These are phyloP conservation scores for Orthosia gracilis DNA, from an alignment of 2,888 invertebrate species.

Conservation along the genomic window DNA sequence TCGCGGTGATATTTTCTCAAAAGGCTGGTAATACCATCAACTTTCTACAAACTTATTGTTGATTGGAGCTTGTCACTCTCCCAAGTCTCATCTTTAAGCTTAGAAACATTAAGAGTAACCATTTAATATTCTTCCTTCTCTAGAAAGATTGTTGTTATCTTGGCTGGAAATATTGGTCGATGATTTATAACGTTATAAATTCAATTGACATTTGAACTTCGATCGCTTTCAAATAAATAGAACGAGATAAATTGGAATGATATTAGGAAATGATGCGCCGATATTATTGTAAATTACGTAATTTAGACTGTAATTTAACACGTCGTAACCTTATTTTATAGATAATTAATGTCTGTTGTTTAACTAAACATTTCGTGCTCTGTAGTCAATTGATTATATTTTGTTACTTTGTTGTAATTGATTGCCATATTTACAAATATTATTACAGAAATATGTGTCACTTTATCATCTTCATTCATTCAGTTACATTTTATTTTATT, in stretches of 20 bases:
- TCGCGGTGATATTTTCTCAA: neutral
- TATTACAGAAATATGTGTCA: neutral
- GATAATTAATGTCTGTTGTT: slow-evolving; percentile 56
- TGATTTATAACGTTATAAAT: slow-evolving; percentile 57
- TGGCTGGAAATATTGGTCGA: slow-evolving; percentile 49
- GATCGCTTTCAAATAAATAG: slow-evolving; percentile 59
- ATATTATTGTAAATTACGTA: slow-evolving; percentile 58
- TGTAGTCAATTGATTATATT: neutral
- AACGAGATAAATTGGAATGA: slow-evolving; percentile 55
- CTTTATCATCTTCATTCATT: neutral
- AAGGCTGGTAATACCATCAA: neutral
- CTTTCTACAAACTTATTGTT: neutral
- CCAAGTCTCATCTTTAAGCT: neutral
- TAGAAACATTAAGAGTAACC: neutral
- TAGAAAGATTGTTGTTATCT: slow-evolving; percentile 51
- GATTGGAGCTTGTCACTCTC: neutral
- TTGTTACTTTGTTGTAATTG: neutral
- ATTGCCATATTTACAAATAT: neutral
- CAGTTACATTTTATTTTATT: no score
- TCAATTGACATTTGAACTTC: slow-evolving; percentile 57
- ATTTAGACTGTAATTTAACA: slow-evolving; percentile 56
- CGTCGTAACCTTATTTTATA: slow-evolving; percentile 63
- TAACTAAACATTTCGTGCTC: slow-evolving; percentile 31
- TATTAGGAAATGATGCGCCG: slow-evolving; percentile 56
- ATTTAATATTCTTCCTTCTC: neutral